Base-by-base conservation (phyloP, 2,113 vertebrate species). In the Paratilapia polleni region DNA sequence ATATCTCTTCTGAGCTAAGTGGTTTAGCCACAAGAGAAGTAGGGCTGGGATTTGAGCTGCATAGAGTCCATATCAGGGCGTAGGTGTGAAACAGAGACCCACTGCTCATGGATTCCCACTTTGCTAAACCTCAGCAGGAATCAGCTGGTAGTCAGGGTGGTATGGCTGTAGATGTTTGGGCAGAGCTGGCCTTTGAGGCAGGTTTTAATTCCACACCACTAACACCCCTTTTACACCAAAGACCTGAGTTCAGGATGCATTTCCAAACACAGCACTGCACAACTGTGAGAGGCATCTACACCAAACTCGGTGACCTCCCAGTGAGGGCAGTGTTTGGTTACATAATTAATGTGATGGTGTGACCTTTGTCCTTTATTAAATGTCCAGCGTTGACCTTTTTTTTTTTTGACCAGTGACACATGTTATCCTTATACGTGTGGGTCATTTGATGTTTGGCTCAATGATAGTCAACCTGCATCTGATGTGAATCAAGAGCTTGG, bases 11-110 rank as follows among this genome's bases (percentile, higher is more conserved):
- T 38, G 81, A 81, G 70, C 80, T 6, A 28, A 49, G 22, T 8
- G 49, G 20, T 34, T 73, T 22, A 74, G 56, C 41, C 13, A 47
- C 15, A 13, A 14, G 31, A 78, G 22, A 56, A 15, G 76, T 9
- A 0, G 52, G 75, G 75, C 79, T 58, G 41, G 56, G 80, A n/a
- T 34, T 34, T 31, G 66, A 76, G 85, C 87, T 86, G 78, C 87
- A 88, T 77, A 85, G 82, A 86, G 64, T 81, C 86, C 43, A 38
- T 31, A 56, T 54, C 26, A 31, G 26, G 68, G 7, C 0, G 4
- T n/a, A 9, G 47, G 26, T 73, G 47, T 22, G 54, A 22, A 20
- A 74, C 57, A 58, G 66, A 61, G 47, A 57, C 68, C 68, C 19
- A 14, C 47, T 14, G 47, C 26, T 31, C 14, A 1, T 36, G 20